Evolutionary conservation across 2,888 invertebrate species (phyloP).

Genomic region (Herminia tarsipennalis): DNA sequence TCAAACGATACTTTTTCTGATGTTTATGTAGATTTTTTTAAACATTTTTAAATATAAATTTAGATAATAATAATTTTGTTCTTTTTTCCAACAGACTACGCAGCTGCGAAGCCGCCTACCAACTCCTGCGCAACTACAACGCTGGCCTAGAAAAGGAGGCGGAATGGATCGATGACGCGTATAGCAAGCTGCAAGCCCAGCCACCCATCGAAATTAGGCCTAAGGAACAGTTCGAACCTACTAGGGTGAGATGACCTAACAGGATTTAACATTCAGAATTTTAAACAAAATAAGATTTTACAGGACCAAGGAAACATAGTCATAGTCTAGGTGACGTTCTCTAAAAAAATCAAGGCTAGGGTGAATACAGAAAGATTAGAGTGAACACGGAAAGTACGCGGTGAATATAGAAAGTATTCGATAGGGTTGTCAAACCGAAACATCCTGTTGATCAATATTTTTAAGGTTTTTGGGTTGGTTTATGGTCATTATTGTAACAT

Average conservation of each 20-base stretch:
- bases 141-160: conserved; percentile 95
- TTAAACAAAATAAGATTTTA: background rate
- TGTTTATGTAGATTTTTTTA: background rate
- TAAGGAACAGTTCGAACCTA: conserved; percentile 91
- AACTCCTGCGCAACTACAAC: conserved; percentile 95
- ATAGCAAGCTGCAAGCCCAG: conserved; percentile 91
- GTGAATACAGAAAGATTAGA: background rate
- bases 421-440: too few species aligned
- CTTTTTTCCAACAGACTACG: conserved; percentile 87
- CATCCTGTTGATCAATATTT: background rate
- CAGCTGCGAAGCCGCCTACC: conserved; percentile 96
- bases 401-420: background rate
- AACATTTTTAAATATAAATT: background rate
- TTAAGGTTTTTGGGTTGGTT: background rate
- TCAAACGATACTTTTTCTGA: too few species aligned
- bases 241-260: conserved; percentile 87
- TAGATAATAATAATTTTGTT: background rate
- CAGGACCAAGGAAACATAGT: too few species aligned
- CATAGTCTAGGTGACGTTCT: background rate
- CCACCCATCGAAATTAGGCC: conserved; percentile 89
- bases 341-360: background rate
- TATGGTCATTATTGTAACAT: background rate
- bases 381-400: background rate
- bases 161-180: conserved; percentile 95
- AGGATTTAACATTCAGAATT: background rate